Evolutionary conservation across 1,140 invertebrate genomes (phyloP).

Genomic region (Chironomus striatipennis): DNA sequence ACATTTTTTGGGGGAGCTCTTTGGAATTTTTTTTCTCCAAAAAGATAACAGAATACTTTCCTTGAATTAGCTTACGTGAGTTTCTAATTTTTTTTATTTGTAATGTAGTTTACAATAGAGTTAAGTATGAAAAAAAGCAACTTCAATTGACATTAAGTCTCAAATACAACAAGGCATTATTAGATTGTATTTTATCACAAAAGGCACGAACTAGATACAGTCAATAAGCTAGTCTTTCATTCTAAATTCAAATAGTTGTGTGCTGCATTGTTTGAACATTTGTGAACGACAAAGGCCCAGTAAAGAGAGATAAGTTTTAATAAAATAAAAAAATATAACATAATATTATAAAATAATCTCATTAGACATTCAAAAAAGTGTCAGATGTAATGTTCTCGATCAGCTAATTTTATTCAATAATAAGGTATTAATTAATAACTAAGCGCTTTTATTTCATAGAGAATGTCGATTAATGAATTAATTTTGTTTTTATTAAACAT

Average conservation of each 20-base stretch:
- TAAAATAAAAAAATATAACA: no score
- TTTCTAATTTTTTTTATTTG: neutral
- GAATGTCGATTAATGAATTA: no score
- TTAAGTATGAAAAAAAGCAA: neutral
- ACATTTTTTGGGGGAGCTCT: no score
- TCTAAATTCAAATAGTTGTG: neutral
- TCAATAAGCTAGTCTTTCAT: constrained; percentile 18
- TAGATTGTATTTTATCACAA: constrained; percentile 11
- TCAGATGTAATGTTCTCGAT: no score
- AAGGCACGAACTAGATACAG: constrained; percentile 12
- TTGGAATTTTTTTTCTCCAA: no score
- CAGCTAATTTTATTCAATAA: no score
- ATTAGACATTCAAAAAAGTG: no score
- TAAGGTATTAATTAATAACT: no score
- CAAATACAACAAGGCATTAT: neutral
- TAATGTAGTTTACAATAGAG: constrained; percentile 14
- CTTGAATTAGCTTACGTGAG: constrained; percentile 6
- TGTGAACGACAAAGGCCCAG: neutral
- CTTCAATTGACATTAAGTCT: constrained; percentile 5
- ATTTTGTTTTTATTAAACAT: no score
- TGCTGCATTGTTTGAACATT: constrained; percentile 16
- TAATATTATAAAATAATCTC: no score
- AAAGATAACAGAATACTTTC: neutral
- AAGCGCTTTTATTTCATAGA: no score
- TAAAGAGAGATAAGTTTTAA: no score